These are phyloP conservation scores for Anastrepha obliqua DNA, from an alignment of 1,140 invertebrate genomes.

Conservation along the genomic window DNA sequence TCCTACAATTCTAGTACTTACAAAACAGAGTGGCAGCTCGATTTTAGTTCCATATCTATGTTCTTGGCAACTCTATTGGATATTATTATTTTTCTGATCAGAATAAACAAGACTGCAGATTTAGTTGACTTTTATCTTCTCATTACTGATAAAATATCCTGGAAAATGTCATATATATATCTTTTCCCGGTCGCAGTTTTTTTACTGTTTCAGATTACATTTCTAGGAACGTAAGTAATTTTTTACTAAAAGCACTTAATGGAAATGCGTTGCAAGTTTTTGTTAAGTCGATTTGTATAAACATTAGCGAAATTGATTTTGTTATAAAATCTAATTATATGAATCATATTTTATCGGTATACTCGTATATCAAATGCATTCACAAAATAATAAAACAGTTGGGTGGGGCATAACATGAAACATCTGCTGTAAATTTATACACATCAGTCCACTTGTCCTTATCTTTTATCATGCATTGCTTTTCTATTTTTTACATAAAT, in stretches of 20 bases:
- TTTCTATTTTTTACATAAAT: not conserved
- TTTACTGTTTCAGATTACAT: conserved; percentile 78
- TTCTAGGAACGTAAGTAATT: conserved; percentile 78
- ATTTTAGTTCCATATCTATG: not conserved
- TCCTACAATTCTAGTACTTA: too few relatives aligned
- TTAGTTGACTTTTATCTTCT: not conserved
- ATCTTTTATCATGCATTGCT: too few relatives aligned
- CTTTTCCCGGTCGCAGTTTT: conserved; percentile 77
- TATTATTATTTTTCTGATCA: conserved; percentile 60
- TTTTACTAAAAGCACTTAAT: not conserved
- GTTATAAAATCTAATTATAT: too few relatives aligned
- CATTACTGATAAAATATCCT: not conserved
- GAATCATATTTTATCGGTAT: too few relatives aligned
- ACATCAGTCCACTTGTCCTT: too few relatives aligned
- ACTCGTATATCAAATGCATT: too few relatives aligned
- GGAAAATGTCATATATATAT: conserved; percentile 75
- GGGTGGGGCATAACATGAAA: too few relatives aligned
- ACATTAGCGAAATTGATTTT: too few relatives aligned
- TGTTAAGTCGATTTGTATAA: not conserved
- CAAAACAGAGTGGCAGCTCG: too few relatives aligned
- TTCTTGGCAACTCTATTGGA: not conserved
- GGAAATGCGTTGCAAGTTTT: not conserved
- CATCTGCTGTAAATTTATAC: too few relatives aligned
- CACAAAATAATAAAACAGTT: too few relatives aligned
- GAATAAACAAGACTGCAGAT: conserved; percentile 63